Evolutionary conservation across 2,888 invertebrate species (phyloP), one percentile per base, ranked within the genome.

Genomic region (Nomada lathburiana): DNA sequence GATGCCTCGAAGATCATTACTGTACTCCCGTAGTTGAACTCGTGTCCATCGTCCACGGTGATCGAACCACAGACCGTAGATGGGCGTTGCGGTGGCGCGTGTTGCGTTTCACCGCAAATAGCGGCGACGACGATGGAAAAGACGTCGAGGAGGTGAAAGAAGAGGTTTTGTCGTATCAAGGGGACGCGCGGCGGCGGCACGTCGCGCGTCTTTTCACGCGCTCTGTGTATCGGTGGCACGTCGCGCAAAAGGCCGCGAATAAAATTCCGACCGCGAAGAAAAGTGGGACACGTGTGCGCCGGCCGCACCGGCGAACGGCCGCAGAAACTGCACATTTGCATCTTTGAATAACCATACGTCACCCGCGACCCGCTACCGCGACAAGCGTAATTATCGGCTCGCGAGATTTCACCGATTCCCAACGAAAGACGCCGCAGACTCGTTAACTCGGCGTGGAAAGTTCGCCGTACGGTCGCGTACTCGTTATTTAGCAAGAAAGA

Each of bases 251-350:
- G 80, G 68, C 81, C 84, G 76, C 76, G 76, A 76, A 85, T 86
- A 85, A 85, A 85, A 85, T 85, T 82, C 77, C 83, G 83, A 82
- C 84, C 80, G 75, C 84, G 81, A 78, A 81, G 84, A 86, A 86
- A 86, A 86, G 87, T 86, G 78, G 84, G 87, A 84, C 86, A 70
- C 72, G 72, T 44, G 64, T 59, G 78, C 42, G 75, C 75, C 73
- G 73, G 36, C 50, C 74, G 72, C 47, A 3, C 47, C 47, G 47
- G 68, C 70, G n/a, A 68, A 53, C 76, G 63, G 70, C 73, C 75
- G 64, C 80, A 84, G 74, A 80, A 74, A 71, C 76, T 83, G 71
- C 84, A 64, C 74, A 86, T 85, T 86, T 84, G 85, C 84, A 86
- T 85, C 85, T 86, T 69, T 75, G 72, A 80, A 83, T 73, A 79